Conservation (phyloP, 2,797 vertebrate genomes). For the Prionace glauca region DNA sequence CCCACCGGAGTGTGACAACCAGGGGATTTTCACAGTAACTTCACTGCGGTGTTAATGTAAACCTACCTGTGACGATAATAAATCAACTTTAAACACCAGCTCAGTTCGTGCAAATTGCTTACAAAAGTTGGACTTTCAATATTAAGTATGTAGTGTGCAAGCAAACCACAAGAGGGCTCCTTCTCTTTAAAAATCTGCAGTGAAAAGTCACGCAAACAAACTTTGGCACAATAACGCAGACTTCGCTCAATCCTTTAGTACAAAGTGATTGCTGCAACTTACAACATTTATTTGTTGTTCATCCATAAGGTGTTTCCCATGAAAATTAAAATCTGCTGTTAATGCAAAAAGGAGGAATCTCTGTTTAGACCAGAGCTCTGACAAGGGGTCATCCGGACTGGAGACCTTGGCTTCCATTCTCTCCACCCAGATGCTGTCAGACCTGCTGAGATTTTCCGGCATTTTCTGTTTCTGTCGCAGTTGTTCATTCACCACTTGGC, state of each 20-base stretch:
- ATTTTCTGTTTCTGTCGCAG: neutral
- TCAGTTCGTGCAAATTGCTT: neutral
- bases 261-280: neutral
- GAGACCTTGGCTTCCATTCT: no score
- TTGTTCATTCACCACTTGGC: neutral
- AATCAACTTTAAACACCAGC: neutral
- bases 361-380: neutral
- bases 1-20: no score
- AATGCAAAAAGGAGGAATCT: neutral
- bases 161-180: slow-evolving; percentile 6
- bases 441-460: no score
- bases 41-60: no score
- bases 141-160: neutral
- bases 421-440: no score
- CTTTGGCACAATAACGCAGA: no score
- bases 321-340: neutral
- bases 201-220: neutral
- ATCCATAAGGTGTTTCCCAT: neutral
- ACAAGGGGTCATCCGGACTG: no score
- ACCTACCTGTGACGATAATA: no score
- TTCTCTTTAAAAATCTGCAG: neutral
- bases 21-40: no score
- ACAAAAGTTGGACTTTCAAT: neutral
- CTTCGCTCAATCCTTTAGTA: neutral
- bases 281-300: neutral